Evolutionary conservation across 2,888 invertebrate species (phyloP), one percentile per base, ranked within the genome.

Genomic region (Gandaritis pyraliata): DNA sequence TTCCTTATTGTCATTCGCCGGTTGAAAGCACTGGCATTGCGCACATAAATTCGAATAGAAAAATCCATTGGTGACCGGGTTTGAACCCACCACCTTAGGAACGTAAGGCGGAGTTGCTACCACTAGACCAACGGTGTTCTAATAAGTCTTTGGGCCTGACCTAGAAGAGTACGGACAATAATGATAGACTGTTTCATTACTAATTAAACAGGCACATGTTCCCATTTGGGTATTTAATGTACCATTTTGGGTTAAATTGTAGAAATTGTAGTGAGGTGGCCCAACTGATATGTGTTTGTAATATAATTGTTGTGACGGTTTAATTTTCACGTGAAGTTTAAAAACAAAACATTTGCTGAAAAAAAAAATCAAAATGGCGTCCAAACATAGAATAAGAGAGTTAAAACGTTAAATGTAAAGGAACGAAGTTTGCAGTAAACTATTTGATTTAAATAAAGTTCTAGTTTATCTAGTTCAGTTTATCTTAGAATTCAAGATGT

Each of bases 401-500:
- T 23, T 3, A 3, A 6, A 3, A 5, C 23, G 23, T 38, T n/a
- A 38, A 38, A 38, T 38, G n/a, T 23, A 23, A 23, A n/a, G 12
- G n/a, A 12, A 2, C 41, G 1, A 7, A 13, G 41, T 41, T 13
- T 13, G 41, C 41, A 41, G 15, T 41, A 41, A 41, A 45, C 43
- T 16, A 16, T 47, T 13, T 33, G 11, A 48, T 33, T 15, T 30
- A 15, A 15, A 30, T 13, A 30, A 47, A 47, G 47, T 46, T 11
- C 10, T 6, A 4, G 4, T 47, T 47, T 13, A 10, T 2, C 7
- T 10, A 33, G 30, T 33, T 15, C 30, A 48, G 30, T 48, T 30
- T 48, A 48, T 33, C 30, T 30, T 15, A 30, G 30, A 48, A 33
- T 33, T 33, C 15, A 2, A 33, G 30, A 48, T 8, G 47, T 47